Evolutionary conservation across 1,140 invertebrate species (phyloP).

Genomic region (Tenebrio molitor): DNA sequence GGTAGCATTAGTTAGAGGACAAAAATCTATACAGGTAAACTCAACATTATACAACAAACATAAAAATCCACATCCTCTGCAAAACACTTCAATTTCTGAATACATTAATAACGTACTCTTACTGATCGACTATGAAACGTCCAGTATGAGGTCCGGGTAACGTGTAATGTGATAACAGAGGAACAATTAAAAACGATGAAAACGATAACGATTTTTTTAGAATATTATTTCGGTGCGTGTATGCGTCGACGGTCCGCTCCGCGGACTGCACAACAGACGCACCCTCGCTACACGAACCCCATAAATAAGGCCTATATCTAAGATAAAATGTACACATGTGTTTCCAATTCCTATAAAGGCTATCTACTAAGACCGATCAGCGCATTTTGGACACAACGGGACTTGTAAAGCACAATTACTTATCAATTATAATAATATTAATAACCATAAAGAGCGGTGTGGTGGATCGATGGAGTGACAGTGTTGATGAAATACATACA

Average conservation of each 20-base stretch:
- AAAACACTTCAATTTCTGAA: slow-evolving; percentile 46
- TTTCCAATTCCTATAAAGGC: slow-evolving; percentile 48
- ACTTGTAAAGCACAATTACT: slow-evolving; percentile 53
- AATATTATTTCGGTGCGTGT: slow-evolving; percentile 9
- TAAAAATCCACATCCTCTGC: slow-evolving; percentile 43
- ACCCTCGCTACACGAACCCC: slow-evolving; percentile 43
- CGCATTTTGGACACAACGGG: slow-evolving; percentile 45
- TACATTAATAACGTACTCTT: slow-evolving; percentile 44
- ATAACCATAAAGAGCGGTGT: slow-evolving; percentile 39
- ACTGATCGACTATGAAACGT: slow-evolving; percentile 43
- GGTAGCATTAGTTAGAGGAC: slow-evolving; percentile 49
- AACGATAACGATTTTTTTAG: slow-evolving; percentile 30
- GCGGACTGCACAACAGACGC: neutral
- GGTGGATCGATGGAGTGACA: slow-evolving; percentile 42
- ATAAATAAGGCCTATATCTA: slow-evolving; percentile 49
- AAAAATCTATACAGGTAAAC: slow-evolving; percentile 49
- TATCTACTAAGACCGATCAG: slow-evolving; percentile 46
- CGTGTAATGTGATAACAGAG: slow-evolving; percentile 5
- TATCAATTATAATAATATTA: slow-evolving; percentile 49
- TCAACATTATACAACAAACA: slow-evolving; percentile 37
- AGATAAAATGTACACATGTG: slow-evolving; percentile 48
- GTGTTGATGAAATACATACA: slow-evolving; percentile 48
- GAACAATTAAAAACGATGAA: slow-evolving; percentile 30
- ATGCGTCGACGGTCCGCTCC: neutral
- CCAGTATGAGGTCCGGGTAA: slow-evolving; percentile 24